Conservation (phyloP, 1,140 invertebrate species). For the Oedothorax gibbosus region DNA sequence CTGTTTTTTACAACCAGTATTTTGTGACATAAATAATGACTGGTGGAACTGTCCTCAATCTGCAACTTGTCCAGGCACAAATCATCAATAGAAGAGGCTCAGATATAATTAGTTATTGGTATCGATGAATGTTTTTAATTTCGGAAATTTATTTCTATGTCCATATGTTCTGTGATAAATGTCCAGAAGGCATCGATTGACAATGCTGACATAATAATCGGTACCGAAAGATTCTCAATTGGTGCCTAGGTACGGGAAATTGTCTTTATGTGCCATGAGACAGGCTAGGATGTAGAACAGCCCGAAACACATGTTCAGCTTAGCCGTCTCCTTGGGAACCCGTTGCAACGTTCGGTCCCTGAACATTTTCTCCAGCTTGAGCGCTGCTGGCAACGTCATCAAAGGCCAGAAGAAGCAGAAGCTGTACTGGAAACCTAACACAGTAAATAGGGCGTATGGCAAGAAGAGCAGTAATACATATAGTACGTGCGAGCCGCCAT, state of each 20-base stretch:
- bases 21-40: too few relatives aligned
- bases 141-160: too few relatives aligned
- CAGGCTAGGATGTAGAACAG: constrained; percentile 85
- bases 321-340: constrained; percentile 88
- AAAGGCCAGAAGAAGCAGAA: constrained; percentile 89
- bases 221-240: constrained; percentile 21
- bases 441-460: constrained; percentile 90
- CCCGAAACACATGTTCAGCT: constrained; percentile 90
- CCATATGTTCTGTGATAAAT: too few relatives aligned
- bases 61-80: too few relatives aligned
- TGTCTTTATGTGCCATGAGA: constrained; percentile 62
- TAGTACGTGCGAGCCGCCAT: constrained; percentile 88
- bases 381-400: constrained; percentile 86
- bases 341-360: constrained; percentile 80
- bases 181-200: too few relatives aligned
- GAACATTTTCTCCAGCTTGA: constrained; percentile 91
- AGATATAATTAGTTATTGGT: too few relatives aligned
- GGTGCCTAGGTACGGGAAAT: constrained; percentile 57
- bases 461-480: constrained; percentile 91
- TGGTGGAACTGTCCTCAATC: too few relatives aligned
- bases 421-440: constrained; percentile 81
- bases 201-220: too few relatives aligned
- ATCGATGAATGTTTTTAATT: too few relatives aligned
- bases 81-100: too few relatives aligned
- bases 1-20: too few relatives aligned